Base-by-base conservation (phyloP, 1,140 invertebrate species). In the Zaprionus taronus region DNA sequence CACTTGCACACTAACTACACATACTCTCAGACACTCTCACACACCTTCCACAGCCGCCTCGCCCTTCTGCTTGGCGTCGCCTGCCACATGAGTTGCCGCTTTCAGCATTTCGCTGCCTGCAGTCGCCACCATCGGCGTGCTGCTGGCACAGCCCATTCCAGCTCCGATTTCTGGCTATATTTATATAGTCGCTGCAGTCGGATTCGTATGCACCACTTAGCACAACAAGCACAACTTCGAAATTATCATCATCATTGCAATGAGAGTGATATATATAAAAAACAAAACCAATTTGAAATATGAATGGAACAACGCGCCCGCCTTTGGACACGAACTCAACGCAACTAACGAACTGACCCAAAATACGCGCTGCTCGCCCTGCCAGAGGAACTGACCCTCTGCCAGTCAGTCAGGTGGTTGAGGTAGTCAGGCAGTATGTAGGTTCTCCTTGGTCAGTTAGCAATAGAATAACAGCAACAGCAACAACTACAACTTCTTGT, bases 21-120 rank as follows among this genome's bases (percentile, higher is more conserved):
- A 69, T n/a, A n/a, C n/a, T n/a, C n/a, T n/a, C n/a, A n/a, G n/a
- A n/a, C 44, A 67, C 53, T 57, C 47, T 26, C 56, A 69, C 79
- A 65, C 83, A 92, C 91, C 91, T 92, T 83, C 74, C 15, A 92
- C 81, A 6, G 77, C 91, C 51, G 77, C 79, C 77, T 91, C 91
- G 56, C 90, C 91, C 57, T 85, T 81, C 74, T 92, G 72, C 36
- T 89, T 81, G 64, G 84, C 90, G 68, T 91, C 84, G 53, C 64
- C 72, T 41, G 82, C 84, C 67, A 73, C 84, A 91, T 92, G 91
- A 78, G 84, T 86, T 71, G 91, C 90, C 53, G 91, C 82, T 78
- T 92, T 92, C 66, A 92, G 77, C 79, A 92, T 91, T 82, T 91
- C 91, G 80, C 85, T 92, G 71, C 91, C 91, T 49, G 90, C 91